Conservation (phyloP, 2,113 vertebrate species). For the Megaceryle maxima region DNA sequence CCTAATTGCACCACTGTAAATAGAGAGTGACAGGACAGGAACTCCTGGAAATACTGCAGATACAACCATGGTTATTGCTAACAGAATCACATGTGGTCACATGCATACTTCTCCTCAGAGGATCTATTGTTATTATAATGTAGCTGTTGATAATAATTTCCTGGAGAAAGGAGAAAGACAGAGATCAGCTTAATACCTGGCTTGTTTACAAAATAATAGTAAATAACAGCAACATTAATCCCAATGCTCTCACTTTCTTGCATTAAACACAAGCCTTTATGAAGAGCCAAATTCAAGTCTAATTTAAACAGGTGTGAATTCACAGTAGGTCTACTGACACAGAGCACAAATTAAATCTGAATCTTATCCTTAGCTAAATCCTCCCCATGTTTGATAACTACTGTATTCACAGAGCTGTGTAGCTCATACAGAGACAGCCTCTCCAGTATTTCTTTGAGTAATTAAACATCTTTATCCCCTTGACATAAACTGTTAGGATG, state of each 20-base stretch:
- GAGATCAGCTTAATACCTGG: background rate
- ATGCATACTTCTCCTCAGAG: background rate
- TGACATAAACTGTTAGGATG: background rate
- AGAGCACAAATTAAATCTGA: slow-evolving; percentile 1
- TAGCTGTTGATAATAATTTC: background rate
- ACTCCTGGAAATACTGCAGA: background rate
- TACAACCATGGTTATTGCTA: background rate
- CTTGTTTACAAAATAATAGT: slow-evolving; percentile 46
- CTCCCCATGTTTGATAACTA: background rate
- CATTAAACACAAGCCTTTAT: background rate
- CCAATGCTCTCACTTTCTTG: background rate
- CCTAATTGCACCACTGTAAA: background rate
- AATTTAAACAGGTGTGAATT: slow-evolving; percentile 51
- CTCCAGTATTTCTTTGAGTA: background rate
- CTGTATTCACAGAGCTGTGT: background rate
- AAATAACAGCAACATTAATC: slow-evolving; percentile 43
- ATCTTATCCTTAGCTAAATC: background rate
- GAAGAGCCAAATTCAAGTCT: background rate
- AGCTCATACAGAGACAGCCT: background rate
- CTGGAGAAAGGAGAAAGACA: slow-evolving; percentile 1
- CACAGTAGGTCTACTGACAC: slow-evolving; percentile 6
- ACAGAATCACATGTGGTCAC: background rate
- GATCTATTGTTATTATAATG: background rate
- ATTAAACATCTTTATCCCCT: background rate
- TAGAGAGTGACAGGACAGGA: background rate